Evolutionary conservation across 2,888 invertebrate species (phyloP).

Genomic region (Formica aserva): DNA sequence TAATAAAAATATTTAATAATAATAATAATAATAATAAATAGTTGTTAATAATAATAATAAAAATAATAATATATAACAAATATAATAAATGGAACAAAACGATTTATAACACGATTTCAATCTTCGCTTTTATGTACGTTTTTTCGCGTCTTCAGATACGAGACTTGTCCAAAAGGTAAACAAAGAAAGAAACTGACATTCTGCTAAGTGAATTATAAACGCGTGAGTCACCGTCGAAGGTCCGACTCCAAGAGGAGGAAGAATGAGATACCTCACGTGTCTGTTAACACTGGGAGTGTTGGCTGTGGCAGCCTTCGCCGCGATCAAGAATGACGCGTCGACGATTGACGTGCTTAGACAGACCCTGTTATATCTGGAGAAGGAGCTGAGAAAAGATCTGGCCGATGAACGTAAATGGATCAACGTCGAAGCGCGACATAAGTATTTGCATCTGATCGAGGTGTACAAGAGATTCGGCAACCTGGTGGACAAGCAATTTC

Average conservation of each 20-base stretch:
- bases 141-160: slow-evolving; percentile 6
- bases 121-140: background rate
- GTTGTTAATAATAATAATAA: background rate
- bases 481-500: slow-evolving; percentile 84
- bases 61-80: background rate
- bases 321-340: slow-evolving; percentile 74
- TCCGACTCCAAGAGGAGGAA: slow-evolving; percentile 20
- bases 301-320: slow-evolving; percentile 53
- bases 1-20: background rate
- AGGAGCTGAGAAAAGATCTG: slow-evolving; percentile 85
- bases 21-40: background rate
- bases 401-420: slow-evolving; percentile 79
- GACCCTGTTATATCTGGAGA: slow-evolving; percentile 88
- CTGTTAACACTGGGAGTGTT: slow-evolving; percentile 59
- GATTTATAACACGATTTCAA: background rate
- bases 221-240: slow-evolving; percentile 34
- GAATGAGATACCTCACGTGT: slow-evolving; percentile 47
- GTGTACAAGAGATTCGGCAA: slow-evolving; percentile 88
- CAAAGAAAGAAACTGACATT: slow-evolving; percentile 6
- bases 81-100: background rate
- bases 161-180: background rate
- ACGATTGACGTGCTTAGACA: slow-evolving; percentile 88
- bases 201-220: background rate
- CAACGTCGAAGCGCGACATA: slow-evolving; percentile 58
- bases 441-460: slow-evolving; percentile 88